Evolutionary conservation across 1,140 invertebrate species (phyloP), one percentile per base, ranked within the genome.

Genomic region (Frieseomelitta varia): DNA sequence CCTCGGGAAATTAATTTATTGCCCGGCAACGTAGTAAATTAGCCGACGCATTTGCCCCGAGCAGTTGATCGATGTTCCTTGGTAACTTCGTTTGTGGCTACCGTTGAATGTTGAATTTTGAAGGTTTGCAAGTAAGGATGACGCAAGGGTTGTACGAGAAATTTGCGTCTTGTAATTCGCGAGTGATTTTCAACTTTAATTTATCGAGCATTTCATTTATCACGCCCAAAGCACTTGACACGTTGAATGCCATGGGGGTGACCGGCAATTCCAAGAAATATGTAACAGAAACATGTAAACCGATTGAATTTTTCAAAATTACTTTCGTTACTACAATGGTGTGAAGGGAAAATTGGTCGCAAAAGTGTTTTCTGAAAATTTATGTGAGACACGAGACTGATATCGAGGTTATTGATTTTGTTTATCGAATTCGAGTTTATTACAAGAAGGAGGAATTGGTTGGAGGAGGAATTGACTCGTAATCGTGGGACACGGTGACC

Each of bases 1-100:
- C 55, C 73, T 75, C 55, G 73, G 39, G 17, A 75, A 75, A 75
- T 75, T 75, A 58, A 75, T 75, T 75, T 75, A 75, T 75, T 75
- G 53, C 53, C 55, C 55, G 73, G 30, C 55, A 58, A 75, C 55
- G 8, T 75, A 27, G 47, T 39, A 75, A 75, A 75, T 75, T 69
- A 34, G 21, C 67, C 67, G 34, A 39, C 67, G 34, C 34, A 4
- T 69, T 69, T 2, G 39, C 68, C 68, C 8, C 68, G 12, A 24
- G 68, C 68, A 6, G 0, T 71, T 47, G 39, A 71, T 71, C 68
- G 68, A 71, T 39, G 24, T 4, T 8, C 68, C 0, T 14, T 4
- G 39, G 4, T 47, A 71, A 47, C 39, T 71, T 71, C 14, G 21
- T n/a, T 47, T 15, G 14, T n/a, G 21, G 11, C n/a, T n/a, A 39